Conservation (phyloP, 2,888 invertebrate species). For the Heliconius ethilla region DNA sequence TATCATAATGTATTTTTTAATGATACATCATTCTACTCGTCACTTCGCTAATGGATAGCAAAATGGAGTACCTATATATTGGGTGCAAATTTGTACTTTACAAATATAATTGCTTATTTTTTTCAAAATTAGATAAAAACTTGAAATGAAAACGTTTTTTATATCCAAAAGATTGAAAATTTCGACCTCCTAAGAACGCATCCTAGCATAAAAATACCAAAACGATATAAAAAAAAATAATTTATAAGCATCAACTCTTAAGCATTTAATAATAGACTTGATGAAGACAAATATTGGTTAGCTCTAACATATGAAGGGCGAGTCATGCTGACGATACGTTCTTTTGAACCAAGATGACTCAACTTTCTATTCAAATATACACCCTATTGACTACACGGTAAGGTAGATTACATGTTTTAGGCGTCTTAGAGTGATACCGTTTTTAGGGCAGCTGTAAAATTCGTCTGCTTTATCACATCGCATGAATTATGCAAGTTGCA, state of each 20-base stretch:
- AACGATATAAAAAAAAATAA: conserved; percentile 33
- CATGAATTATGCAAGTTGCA: conserved; percentile 22
- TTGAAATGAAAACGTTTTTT: no score
- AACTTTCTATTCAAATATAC: neutral
- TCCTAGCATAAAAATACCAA: no score
- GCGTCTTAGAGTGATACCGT: neutral
- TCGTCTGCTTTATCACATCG: neutral
- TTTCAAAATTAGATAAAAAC: no score
- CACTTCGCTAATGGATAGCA: no score
- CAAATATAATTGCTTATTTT: no score
- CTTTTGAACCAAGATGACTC: neutral
- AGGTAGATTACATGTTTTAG: neutral
- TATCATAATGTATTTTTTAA: no score
- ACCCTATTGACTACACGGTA: neutral
- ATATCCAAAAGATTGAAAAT: neutral
- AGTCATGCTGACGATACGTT: conserved; percentile 34
- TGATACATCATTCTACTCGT: no score
- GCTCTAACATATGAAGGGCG: conserved; percentile 21
- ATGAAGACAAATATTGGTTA: conserved; percentile 44
- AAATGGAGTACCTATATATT: no score
- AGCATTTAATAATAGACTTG: conserved; percentile 42
- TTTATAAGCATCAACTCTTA: conserved; percentile 42
- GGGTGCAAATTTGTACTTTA: no score
- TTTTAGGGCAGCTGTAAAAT: conserved; percentile 12
- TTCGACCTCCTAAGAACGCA: neutral